Base-by-base conservation (phyloP, 2,888 invertebrate genomes). In the Machimus rusticus region DNA sequence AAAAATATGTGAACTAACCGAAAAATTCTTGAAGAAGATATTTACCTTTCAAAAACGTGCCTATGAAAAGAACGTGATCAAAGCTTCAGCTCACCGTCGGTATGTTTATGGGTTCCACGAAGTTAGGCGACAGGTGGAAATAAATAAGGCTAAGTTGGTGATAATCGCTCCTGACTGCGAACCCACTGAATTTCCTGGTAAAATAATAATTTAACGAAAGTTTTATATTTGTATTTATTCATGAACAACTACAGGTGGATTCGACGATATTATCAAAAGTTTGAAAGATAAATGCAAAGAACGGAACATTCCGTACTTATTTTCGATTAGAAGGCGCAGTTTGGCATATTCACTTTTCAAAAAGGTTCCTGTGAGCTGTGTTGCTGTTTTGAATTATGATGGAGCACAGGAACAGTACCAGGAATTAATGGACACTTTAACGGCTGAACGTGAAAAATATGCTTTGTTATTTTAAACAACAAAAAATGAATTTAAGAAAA, bases 81-180 rank as follows among this genome's bases (percentile, higher is more conserved):
- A 95, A 91, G 95, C 93, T 5, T 91, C 91, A 77, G 92, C 93
- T 9, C 95, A 94, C 90, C 92, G 94, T 82, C 93, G 95, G 86
- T 93, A 95, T 88, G 94, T 95, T 1, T 91, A 94, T 81, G 96
- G 96, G 9, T 93, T 96, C 78, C 94, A 94, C 77, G 95, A 96
- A 91, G 93, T 94, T 0, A 93, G 93, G 77, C 94, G 94, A 88
- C 94, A 94, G 90, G 90, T 95, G n/a, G 92, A 93, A 77, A 91
- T 94, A 37, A 94, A 93, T 87, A 95, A 94, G 91, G 91, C 95
- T 0, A 94, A 94, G 90, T 91, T 95, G 88, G 91, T 95, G 8
- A 92, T 96, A 8, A 93, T 96, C 79, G 95, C 95, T 9, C 94
- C 95, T 2, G 95, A 96, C 90, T 93, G 95, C 89, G 95, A 95